Percentiles rank a stretch among this genome's conserved stretches.
phyloP scores from a whole-genome alignment of 2,797 vertebrate species.

The Leptodon cayanensis region DNA sequence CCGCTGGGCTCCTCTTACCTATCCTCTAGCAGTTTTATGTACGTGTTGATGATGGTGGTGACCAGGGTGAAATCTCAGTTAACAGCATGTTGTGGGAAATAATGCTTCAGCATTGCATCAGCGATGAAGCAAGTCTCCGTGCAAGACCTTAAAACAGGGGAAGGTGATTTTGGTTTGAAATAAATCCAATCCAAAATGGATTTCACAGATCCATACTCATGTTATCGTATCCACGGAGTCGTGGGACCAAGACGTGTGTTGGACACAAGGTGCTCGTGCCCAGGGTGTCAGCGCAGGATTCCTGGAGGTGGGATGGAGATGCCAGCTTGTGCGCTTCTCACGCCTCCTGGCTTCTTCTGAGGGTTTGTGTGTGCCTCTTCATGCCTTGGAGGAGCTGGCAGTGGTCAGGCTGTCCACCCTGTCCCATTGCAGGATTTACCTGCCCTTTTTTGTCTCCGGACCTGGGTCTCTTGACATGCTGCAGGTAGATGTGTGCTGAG shows the following conservation, averaged over 20 bases:
- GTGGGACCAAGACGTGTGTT: neutral
- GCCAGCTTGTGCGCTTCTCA: neutral
- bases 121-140: neutral
- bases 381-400: neutral
- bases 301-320: neutral
- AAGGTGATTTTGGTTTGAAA: neutral
- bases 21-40: neutral
- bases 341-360: neutral
- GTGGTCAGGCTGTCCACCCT: neutral
- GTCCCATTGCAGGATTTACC: neutral
- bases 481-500: neutral
- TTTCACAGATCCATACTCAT: neutral
- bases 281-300: neutral
- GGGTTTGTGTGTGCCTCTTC: neutral
- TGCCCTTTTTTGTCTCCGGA: neutral
- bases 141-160: neutral
- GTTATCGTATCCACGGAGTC: neutral
- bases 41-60: neutral
- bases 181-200: neutral
- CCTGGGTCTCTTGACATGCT: neutral
- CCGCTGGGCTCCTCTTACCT: neutral
- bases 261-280: neutral
- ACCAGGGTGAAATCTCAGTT: neutral
- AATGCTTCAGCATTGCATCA: neutral
- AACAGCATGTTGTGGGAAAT: neutral